Percentiles rank a stretch among this genome's conserved stretches.
Evolutionary conservation across 2,797 vertebrate species (phyloP).

Genomic region (Vireo griseus): DNA sequence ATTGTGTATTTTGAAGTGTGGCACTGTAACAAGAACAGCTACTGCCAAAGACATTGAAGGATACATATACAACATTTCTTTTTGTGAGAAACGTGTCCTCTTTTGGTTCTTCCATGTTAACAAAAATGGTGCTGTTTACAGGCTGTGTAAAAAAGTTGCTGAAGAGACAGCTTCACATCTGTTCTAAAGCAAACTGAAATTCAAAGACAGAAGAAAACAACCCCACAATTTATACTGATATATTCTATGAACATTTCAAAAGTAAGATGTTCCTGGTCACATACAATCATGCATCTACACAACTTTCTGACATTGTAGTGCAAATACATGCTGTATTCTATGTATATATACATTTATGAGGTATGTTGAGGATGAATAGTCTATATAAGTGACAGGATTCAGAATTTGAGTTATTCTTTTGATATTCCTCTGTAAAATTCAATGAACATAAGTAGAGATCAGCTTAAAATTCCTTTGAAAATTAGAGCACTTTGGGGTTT

Average conservation of each 20-base stretch:
- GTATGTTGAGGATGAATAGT: neutral
- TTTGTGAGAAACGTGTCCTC: neutral
- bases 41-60: neutral
- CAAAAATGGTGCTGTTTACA: neutral
- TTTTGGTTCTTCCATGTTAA: neutral
- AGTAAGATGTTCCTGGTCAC: neutral
- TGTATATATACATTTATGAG: neutral
- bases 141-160: neutral
- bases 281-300: neutral
- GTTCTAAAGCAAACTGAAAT: neutral
- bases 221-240: neutral
- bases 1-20: neutral
- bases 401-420: neutral
- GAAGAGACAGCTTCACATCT: neutral
- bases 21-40: neutral
- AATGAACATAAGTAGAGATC: neutral
- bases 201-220: neutral
- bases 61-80: neutral
- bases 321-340: neutral
- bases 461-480: slow-evolving; percentile 45
- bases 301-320: neutral
- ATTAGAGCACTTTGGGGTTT: slow-evolving; percentile 3
- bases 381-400: neutral
- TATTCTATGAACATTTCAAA: neutral
- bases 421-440: neutral